A percentile compares a stretch with the other conserved stretches of the same genome.
Conservation (phyloP, 2,113 vertebrate genomes). For the Stigmatopora nigra region DNA sequence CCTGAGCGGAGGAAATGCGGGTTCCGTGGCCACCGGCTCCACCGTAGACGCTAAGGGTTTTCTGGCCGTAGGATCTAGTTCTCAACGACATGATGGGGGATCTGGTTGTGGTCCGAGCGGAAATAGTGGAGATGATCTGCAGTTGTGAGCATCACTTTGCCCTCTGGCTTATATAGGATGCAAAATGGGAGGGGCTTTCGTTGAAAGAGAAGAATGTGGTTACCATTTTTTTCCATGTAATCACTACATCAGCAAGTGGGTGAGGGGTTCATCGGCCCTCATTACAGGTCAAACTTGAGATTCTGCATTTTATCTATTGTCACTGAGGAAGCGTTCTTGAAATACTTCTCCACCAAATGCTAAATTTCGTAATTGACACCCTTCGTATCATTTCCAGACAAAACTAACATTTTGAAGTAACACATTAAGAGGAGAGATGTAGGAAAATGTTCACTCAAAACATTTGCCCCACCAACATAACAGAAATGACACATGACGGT, state of each 20-base stretch:
- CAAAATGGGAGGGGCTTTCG: constrained; percentile 32
- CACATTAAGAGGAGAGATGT: not conserved
- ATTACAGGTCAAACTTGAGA: constrained; percentile 45
- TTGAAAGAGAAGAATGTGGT: constrained; percentile 43
- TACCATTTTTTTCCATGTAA: constrained; percentile 12
- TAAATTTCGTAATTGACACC: not conserved
- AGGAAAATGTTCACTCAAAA: constrained; percentile 6
- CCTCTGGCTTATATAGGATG: constrained; percentile 44
- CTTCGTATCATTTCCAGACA: not conserved
- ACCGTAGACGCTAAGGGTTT: constrained; percentile 56
- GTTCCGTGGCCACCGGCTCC: constrained; percentile 58
- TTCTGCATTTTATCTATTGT: constrained; percentile 37
- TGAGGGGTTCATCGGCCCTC: not conserved
- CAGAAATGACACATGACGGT: constrained; percentile 38
- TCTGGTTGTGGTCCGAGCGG: constrained; percentile 26
- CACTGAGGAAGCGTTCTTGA: constrained; percentile 16
- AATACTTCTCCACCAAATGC: constrained; percentile 1
- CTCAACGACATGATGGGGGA: constrained; percentile 50
- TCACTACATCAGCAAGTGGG: constrained; percentile 33
- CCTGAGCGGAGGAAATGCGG: constrained; percentile 41
- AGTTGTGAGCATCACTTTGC: constrained; percentile 33
- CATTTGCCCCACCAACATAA: constrained; percentile 24
- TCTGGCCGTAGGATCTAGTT: constrained; percentile 28
- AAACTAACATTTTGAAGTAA: not conserved
- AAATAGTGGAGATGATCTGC: constrained; percentile 39